phyloP scores from a whole-genome alignment of 2,797 vertebrate genomes.

The Tapirus indicus region DNA sequence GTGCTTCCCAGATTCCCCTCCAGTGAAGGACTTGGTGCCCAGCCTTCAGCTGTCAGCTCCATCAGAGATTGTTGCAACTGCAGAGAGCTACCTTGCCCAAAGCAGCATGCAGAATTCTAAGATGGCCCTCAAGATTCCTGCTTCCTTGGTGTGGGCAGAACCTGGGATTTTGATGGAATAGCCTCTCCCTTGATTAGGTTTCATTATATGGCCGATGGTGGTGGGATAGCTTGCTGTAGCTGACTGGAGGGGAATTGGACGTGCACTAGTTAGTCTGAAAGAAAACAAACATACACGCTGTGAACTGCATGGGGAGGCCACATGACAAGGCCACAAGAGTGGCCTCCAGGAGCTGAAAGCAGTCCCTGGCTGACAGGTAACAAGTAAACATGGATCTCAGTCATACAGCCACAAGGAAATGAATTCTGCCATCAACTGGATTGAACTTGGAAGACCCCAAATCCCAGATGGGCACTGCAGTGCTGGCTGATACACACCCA shows the following conservation, averaged over 20 bases:
- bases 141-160: not conserved
- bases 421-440: not conserved
- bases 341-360: not conserved
- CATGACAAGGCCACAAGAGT: accelerated
- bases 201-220: accelerated
- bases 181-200: not conserved
- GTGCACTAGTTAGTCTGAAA: not conserved
- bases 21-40: not conserved
- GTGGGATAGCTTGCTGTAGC: too few species aligned
- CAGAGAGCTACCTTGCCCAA: not conserved
- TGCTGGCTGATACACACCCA: too few species aligned
- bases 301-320: not conserved
- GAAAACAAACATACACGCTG: not conserved
- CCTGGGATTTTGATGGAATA: not conserved
- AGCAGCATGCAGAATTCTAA: not conserved
- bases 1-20: not conserved
- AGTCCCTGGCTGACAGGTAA: not conserved
- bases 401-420: not conserved
- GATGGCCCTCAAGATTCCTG: not conserved
- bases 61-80: not conserved
- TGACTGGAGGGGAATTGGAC: not conserved
- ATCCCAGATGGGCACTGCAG: not conserved
- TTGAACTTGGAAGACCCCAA: not conserved
- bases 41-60: not conserved
- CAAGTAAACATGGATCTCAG: accelerated